Percentiles rank a stretch among this genome's conserved stretches.
Evolutionary conservation across 2,113 vertebrate genomes (phyloP).

Genomic region (Alces alces): DNA sequence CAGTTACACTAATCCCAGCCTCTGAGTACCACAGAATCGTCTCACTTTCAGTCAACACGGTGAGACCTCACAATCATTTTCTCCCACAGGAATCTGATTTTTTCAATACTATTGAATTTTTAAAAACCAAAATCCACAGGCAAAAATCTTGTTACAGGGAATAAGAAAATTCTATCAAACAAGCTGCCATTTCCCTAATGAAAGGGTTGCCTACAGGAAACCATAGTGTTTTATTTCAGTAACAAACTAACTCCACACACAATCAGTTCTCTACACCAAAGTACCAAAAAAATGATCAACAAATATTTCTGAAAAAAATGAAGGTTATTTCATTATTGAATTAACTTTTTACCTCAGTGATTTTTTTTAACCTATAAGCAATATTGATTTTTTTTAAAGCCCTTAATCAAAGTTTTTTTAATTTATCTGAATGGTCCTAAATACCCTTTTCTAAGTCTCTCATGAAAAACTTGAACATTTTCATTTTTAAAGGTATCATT

Average conservation of each 20-base stretch:
- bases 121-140: not conserved
- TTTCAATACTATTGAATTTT: not conserved
- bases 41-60: not conserved
- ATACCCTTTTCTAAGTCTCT: constrained; percentile 20
- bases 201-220: not conserved
- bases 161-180: not conserved
- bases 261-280: constrained; percentile 10
- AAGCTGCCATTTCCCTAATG: not conserved
- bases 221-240: not conserved
- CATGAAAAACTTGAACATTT: not conserved
- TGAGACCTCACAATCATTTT: not conserved
- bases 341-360: constrained; percentile 6
- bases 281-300: constrained; percentile 22
- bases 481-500: not conserved
- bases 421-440: constrained; percentile 29
- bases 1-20: not conserved
- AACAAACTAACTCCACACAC: not conserved
- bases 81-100: not conserved
- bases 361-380: not conserved
- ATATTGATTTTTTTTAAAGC: not conserved
- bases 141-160: not conserved
- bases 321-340: constrained; percentile 14
- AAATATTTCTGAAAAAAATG: constrained; percentile 25
- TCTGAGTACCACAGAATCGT: not conserved
- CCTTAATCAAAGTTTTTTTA: not conserved